Conservation (phyloP, 1,140 invertebrate genomes). For the Epicauta chinensis region DNA sequence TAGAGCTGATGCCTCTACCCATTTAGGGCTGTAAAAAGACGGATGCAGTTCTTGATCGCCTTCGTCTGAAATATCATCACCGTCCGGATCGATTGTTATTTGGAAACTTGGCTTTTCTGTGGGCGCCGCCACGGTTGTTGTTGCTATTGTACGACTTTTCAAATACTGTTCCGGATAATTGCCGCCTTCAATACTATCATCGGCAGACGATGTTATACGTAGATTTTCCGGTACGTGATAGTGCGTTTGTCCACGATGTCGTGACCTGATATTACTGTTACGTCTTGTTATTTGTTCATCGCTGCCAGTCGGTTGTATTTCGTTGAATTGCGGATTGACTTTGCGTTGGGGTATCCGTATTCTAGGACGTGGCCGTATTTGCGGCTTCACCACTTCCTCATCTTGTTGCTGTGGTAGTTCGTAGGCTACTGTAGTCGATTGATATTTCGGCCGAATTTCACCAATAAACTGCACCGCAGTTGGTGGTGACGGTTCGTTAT, state of each 20-base stretch:
- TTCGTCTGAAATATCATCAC: conserved; percentile 19
- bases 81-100: conserved; percentile 35
- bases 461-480: conserved; percentile 34
- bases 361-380: conserved; percentile 26
- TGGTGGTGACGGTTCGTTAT: background rate
- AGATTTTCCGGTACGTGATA: conserved; percentile 29
- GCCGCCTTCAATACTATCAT: conserved; percentile 33
- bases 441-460: conserved; percentile 38
- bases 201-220: conserved; percentile 23
- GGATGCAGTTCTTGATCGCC: conserved; percentile 36
- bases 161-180: conserved; percentile 36
- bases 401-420: conserved; percentile 7
- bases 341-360: conserved; percentile 27
- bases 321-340: conserved; percentile 19
- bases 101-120: conserved; percentile 26
- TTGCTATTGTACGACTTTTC: conserved; percentile 22
- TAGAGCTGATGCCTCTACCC: conserved; percentile 7
- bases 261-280: conserved; percentile 16
- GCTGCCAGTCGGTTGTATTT: conserved; percentile 14
- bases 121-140: background rate
- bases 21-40: conserved; percentile 29
- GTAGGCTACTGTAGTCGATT: no score
- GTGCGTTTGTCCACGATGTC: conserved; percentile 29
- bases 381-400: conserved; percentile 19
- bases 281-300: conserved; percentile 26